Evolutionary conservation across 2,888 invertebrate species (phyloP), one percentile per base, ranked within the genome.

Genomic region (Tricholauxania praeusta): DNA sequence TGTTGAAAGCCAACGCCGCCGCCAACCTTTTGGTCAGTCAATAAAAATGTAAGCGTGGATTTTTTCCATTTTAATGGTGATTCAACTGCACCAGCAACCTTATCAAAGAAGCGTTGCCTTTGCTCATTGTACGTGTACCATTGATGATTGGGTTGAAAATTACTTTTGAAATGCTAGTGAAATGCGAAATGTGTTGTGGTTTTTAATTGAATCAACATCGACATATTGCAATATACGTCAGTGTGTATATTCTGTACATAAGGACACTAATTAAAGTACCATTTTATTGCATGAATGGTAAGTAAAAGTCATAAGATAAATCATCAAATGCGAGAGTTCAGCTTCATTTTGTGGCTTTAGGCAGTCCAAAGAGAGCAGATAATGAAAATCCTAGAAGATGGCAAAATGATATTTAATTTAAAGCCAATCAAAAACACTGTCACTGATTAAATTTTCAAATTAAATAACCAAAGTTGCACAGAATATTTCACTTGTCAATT

Each of bases 151-250:
- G 63, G 14, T 70, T 22, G 52, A 10, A 63, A 70, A 63, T 47
- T 52, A 53, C 52, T 63, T 70, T 63, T 22, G 66, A 72, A 67
- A 57, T 57, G 63, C 39, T 49, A 52, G 15, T 28, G 22, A 15
- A 49, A 52, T 51, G 32, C 15, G 51, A 22, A 55, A 52, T 72
- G 66, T 49, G 72, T 17, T 75, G 75, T 67, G 75, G 75, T 75
- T 75, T 75, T 73, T 75, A 72, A 75, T 75, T 75, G 73, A 75
- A 75, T 75, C 69, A 72, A 73, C 72, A 71, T 75, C 51, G 73
- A 66, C 49, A 67, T 64, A 67, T 69, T 57, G 48, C 75, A 72
- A 59, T 17, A 3, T n/a, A 4, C 12, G 22, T 59, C 8, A 48
- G 48, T 60, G n/a, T 48, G 17, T 66, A n/a, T 49, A 57, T 67